phyloP scores from a whole-genome alignment of 1,140 invertebrate species.

The Drosophila pandora region DNA sequence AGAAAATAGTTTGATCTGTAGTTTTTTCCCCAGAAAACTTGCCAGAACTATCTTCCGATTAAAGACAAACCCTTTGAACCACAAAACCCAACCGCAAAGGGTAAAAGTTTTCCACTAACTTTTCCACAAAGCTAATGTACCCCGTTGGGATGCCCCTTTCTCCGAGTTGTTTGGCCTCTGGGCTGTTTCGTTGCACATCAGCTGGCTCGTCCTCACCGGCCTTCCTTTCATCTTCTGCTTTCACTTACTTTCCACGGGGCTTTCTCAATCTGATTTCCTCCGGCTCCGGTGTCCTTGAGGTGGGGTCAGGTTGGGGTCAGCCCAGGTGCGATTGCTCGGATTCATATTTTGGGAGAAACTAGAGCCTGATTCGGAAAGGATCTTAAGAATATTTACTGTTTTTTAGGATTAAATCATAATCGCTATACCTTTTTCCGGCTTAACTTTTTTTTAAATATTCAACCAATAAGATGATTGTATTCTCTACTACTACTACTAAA shows the following conservation, averaged over 20 bases:
- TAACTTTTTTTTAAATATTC: too few relatives aligned
- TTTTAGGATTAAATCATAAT: neutral
- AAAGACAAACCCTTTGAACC: slow-evolving; percentile 33
- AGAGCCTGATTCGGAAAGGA: slow-evolving; percentile 4
- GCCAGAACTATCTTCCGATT: slow-evolving; percentile 31
- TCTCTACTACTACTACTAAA: too few relatives aligned
- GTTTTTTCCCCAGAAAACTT: slow-evolving; percentile 10
- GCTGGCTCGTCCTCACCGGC: slow-evolving; percentile 23
- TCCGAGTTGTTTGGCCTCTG: slow-evolving; percentile 19
- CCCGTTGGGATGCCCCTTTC: slow-evolving; percentile 27
- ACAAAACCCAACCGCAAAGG: slow-evolving; percentile 21
- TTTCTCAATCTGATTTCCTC: neutral
- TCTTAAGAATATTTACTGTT: slow-evolving; percentile 11
- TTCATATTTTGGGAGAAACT: slow-evolving; percentile 23
- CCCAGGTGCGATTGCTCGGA: slow-evolving; percentile 44
- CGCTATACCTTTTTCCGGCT: neutral
- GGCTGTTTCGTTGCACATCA: slow-evolving; percentile 36
- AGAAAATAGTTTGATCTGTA: slow-evolving; percentile 40
- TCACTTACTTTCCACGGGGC: neutral
- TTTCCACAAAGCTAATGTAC: slow-evolving; percentile 52
- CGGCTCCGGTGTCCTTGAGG: slow-evolving; percentile 17
- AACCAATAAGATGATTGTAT: too few relatives aligned
- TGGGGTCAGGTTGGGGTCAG: slow-evolving; percentile 20
- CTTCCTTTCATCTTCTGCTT: neutral
- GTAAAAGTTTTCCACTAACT: slow-evolving; percentile 30